Percentiles rank a stretch among this genome's conserved stretches.
Conservation (phyloP, 2,888 invertebrate genomes). For the Phania funesta region DNA sequence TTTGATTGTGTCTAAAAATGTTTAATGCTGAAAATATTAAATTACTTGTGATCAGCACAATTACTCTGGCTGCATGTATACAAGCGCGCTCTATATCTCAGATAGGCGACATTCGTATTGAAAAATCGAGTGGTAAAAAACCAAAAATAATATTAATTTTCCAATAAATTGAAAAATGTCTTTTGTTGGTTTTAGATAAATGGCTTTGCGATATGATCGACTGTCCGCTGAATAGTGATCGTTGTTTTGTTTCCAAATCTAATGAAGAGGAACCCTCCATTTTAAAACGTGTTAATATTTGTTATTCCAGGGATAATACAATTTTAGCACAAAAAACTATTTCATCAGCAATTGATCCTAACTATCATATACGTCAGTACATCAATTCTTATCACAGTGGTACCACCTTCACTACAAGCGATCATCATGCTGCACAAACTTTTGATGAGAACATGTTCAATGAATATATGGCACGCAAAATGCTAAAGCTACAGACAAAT, state of each 20-base stretch:
- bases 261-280: conserved; percentile 29
- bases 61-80: neutral
- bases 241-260: conserved; percentile 51
- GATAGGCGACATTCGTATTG: conserved; percentile 26
- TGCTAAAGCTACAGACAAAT: neutral
- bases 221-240: conserved; percentile 49
- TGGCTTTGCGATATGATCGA: conserved; percentile 58
- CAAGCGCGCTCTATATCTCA: conserved; percentile 17
- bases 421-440: neutral
- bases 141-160: neutral
- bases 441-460: conserved; percentile 20
- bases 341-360: conserved; percentile 18
- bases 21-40: neutral
- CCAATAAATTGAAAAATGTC: neutral
- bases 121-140: conserved; percentile 10
- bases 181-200: conserved; percentile 33
- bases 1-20: neutral
- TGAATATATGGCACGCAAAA: neutral
- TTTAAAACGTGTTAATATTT: conserved; percentile 48
- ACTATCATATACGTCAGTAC: neutral
- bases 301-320: conserved; percentile 23
- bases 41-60: neutral
- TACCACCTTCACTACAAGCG: neutral
- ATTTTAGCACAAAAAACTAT: conserved; percentile 9
- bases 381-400: conserved; percentile 16